Conservation (phyloP, 2,888 invertebrate species). For the Mesorhabditis sp. region DNA sequence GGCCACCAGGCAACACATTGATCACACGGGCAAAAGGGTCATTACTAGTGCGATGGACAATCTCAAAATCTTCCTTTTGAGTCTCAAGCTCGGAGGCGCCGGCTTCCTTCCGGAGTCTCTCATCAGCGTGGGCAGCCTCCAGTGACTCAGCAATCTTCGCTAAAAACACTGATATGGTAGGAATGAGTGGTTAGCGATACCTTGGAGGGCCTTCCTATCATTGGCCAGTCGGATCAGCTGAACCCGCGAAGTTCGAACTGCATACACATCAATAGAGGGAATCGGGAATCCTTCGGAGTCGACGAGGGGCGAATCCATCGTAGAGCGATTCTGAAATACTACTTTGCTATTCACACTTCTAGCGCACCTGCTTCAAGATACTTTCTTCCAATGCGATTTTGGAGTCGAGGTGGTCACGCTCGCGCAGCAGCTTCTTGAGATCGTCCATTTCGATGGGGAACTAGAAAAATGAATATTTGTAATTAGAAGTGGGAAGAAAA, state of each 20-base stretch:
- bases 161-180: constrained; percentile 1
- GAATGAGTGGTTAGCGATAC: background rate
- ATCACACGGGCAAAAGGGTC: constrained; percentile 15
- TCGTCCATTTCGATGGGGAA: background rate
- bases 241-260: constrained; percentile 82
- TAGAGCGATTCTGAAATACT: constrained; percentile 32
- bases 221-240: constrained; percentile 76
- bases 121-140: too few species aligned
- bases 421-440: background rate
- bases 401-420: background rate
- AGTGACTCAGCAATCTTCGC: background rate
- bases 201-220: constrained; percentile 34
- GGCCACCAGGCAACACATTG: constrained; percentile 29
- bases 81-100: background rate
- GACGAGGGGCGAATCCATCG: constrained; percentile 77
- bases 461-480: too few species aligned
- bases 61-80: background rate
- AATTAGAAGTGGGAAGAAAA: too few species aligned
- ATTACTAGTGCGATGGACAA: background rate
- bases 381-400: background rate
- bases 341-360: too few species aligned
- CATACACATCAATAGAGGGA: constrained; percentile 82
- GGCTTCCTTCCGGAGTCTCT: background rate
- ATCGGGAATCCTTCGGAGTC: constrained; percentile 83
- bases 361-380: too few species aligned